These are phyloP conservation scores for Podarcis cretensis DNA, from an alignment of 2,113 vertebrate species.

Conservation along the genomic window DNA sequence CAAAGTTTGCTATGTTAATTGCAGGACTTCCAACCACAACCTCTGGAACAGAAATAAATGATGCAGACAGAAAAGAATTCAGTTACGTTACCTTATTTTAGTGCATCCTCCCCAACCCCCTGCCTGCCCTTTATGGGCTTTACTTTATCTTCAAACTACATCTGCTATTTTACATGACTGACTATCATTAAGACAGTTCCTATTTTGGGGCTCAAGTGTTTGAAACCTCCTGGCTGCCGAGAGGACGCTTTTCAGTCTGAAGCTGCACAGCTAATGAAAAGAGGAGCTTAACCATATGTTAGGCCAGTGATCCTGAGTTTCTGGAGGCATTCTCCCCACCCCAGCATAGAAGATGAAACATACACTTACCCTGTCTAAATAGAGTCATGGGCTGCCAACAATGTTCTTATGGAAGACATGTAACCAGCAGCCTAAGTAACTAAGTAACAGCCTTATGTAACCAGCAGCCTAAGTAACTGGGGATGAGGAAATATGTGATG, in stretches of 20 bases:
- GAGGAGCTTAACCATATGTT: slow-evolving; percentile 2
- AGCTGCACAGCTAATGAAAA: slow-evolving; percentile 15
- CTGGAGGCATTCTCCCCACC: too few relatives aligned
- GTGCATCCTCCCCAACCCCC: not conserved
- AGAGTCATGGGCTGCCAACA: not conserved
- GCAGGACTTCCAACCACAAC: slow-evolving; percentile 61
- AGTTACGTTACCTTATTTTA: slow-evolving; percentile 67
- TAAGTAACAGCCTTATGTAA: too few relatives aligned
- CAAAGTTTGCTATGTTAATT: slow-evolving; percentile 70
- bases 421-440: too few relatives aligned
- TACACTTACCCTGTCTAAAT: not conserved
- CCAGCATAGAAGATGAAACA: slow-evolving; percentile 21
- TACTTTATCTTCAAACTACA: slow-evolving; percentile 65
- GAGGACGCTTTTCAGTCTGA: slow-evolving; percentile 54
- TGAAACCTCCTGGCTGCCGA: slow-evolving; percentile 55
- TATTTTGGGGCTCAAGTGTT: slow-evolving; percentile 56
- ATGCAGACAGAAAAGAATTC: slow-evolving; percentile 66
- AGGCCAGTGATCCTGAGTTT: not conserved
- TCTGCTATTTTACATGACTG: slow-evolving; percentile 64
- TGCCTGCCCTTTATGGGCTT: slow-evolving; percentile 39
- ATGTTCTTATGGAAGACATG: not conserved
- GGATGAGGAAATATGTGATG: not conserved
- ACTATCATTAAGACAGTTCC: slow-evolving; percentile 29
- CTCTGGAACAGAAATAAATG: slow-evolving; percentile 60
- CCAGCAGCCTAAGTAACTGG: too few relatives aligned